Evolutionary conservation across 2,113 vertebrate species (phyloP), one percentile per base, ranked within the genome.

Genomic region (Cavia porcellus): DNA sequence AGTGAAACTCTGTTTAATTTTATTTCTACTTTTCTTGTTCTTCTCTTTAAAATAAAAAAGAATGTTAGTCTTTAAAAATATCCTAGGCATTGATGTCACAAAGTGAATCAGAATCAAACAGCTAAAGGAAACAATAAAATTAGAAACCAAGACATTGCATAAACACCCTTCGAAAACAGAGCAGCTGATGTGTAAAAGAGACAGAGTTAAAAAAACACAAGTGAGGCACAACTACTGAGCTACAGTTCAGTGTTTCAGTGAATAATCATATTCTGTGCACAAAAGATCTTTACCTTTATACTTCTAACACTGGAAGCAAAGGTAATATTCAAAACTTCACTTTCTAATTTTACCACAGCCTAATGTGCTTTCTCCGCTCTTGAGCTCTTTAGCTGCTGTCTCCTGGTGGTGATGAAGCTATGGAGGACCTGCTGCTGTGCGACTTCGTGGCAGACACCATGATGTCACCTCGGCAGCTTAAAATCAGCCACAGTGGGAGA

Each of bases 251-350:
- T 77, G 5, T 57, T 91, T 66, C 70, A 77, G n/a, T 45, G 22
- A 66, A 85, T 85, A 87, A 94, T 86, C 68, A 74, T 42, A 47
- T 52, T 80, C 88, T 79, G 87, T 84, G 24, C 55, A 92, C 89
- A 89, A 19, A 87, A 83, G 45, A 89, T 66, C 10, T 83, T 87
- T 72, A 59, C 3, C 19, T 81, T 32, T 59, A 68, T 7, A 62
- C 70, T 96, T 94, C 57, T 50, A 79, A 57, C 87, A 55, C 62
- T 84, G 90, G 52, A 90, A 80, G 59, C 72, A 89, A 94, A 94
- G 24, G 35, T 61, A 93, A 85, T 68, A 47, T 25, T 62, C 57
- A 89, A 77, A 95, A 57, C 19, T 84, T 47, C 59, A 45, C 62
- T 89, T 72, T 45, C 55, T 47, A 66, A 83, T 79, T 96, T 70